A percentile compares a stretch with the other conserved stretches of the same genome.
phyloP scores from a whole-genome alignment of 2,888 invertebrate genomes.

The Nymphalis c-album region DNA sequence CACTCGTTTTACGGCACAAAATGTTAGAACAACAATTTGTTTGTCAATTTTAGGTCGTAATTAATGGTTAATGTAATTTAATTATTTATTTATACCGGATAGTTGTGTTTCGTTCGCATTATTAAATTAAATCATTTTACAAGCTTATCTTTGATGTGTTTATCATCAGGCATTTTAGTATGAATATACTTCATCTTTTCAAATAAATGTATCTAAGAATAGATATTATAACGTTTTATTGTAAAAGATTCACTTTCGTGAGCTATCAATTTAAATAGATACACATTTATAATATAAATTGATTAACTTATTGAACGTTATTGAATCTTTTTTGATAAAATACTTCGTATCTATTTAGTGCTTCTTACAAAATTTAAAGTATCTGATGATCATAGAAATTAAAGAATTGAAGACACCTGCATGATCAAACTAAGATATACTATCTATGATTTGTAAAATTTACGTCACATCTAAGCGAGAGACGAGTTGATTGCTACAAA shows the following conservation, averaged over 20 bases:
- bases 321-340: too few relatives aligned
- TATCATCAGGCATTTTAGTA: conserved; percentile 8
- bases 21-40: conserved; percentile 75
- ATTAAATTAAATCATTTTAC: neutral
- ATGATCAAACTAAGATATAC: neutral
- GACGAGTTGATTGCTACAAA: neutral
- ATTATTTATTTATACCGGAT: conserved; percentile 17
- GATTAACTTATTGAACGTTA: neutral
- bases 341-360: neutral
- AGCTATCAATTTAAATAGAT: neutral
- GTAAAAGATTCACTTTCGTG: neutral
- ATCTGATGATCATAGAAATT: conserved; percentile 1
- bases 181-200: neutral
- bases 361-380: neutral
- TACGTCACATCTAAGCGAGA: neutral
- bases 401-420: neutral
- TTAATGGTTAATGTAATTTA: conserved; percentile 48
- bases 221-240: neutral
- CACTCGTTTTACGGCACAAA: conserved; percentile 82
- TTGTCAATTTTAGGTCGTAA: conserved; percentile 78
- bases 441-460: neutral
- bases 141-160: neutral
- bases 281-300: neutral
- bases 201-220: neutral
- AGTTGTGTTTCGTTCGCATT: conserved; percentile 16